Evolutionary conservation across 2,797 vertebrate genomes (phyloP), one percentile per base, ranked within the genome.

Genomic region (Helicolenus hilgendorfi): DNA sequence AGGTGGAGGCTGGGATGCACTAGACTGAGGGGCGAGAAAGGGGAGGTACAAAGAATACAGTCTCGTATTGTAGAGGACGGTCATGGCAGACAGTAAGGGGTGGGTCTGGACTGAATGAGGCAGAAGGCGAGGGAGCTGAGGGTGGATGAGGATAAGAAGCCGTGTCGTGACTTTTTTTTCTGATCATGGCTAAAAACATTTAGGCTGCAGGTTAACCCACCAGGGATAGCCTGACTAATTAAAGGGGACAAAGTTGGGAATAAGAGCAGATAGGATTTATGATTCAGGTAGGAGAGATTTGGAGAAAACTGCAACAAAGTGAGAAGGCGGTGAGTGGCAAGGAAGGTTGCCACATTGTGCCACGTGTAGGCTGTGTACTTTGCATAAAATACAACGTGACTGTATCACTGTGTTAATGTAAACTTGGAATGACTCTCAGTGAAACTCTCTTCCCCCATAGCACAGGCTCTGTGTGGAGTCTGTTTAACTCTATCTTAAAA

Each of bases 1-100:
- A 95, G 94, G 41, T 41, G 89, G 88, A 95, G 90, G 93, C 93
- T 92, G 93, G 90, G 94, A 91, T 92, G 91, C 93, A 89, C 94
- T 41, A 91, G 94, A 95, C 92, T 89, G 90, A 93, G 92, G 92
- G 95, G 93, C 96, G 96, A 95, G 95, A 95, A 97, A 96, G 95
- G 97, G 97, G 97, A 97, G 97, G 97, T 94, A 92, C 95, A 94
- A 91, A 96, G 95, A 93, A 95, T 95, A 95, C 95, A 96, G 96
- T 93, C 95, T 93, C 92, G 93, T 89, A 90, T 96, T 95, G 95
- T 94, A 89, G 95, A 97, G 96, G 95, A 96, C 94, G 95, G 90
- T 90, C 91, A 93, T 93, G 96, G 94, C 92, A 96, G 96, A 95
- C 96, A 90, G 96, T 90, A 78, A 94, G 92, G 96, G 96, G 96